A percentile compares a stretch with the other conserved stretches of the same genome.
Conservation (phyloP, 2,888 invertebrate species). For the Stenchaetothrips biformis region DNA sequence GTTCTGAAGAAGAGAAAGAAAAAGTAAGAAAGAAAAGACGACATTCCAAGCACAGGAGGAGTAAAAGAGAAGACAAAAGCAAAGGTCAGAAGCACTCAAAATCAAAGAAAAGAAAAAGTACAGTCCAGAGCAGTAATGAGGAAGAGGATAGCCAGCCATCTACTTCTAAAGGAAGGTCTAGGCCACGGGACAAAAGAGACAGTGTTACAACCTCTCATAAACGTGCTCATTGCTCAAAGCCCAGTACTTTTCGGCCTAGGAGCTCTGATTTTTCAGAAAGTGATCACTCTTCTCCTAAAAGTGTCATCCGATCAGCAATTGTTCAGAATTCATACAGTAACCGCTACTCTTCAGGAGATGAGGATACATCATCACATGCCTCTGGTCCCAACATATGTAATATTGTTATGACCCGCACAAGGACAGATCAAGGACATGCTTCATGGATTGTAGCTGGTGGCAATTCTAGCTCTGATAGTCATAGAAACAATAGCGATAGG, state of each 20-base stretch:
- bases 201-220: background rate
- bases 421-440: background rate
- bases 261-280: background rate
- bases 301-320: background rate
- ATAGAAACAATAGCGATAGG: background rate
- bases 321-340: background rate
- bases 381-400: background rate
- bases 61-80: no score
- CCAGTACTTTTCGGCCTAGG: background rate
- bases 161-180: background rate
- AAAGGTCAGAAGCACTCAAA: no score
- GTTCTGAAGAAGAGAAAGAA: no score
- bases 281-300: background rate
- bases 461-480: background rate
- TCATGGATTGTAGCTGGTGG: background rate
- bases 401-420: background rate
- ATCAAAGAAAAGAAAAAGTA: no score
- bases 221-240: background rate
- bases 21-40: no score
- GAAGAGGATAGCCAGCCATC: background rate
- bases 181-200: background rate
- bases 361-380: background rate
- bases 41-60: no score
- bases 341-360: background rate
- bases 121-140: background rate